Evolutionary conservation across 2,113 vertebrate species (phyloP), one percentile per base, ranked within the genome.

Genomic region (Nicator chloris): DNA sequence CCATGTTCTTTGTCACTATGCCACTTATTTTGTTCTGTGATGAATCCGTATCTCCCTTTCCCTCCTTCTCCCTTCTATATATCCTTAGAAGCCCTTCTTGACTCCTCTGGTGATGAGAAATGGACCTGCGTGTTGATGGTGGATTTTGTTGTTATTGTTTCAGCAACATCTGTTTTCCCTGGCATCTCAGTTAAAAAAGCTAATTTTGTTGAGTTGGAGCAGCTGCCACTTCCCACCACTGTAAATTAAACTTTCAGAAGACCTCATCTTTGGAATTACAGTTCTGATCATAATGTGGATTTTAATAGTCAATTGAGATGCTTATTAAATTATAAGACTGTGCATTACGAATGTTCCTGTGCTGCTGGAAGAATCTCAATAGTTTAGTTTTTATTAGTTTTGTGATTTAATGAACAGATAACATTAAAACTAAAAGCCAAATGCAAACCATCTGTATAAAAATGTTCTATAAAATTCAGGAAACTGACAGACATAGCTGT

Each of bases 251-350:
- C 86, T 95, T 97, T 95, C 91, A 60, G 60, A 95, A 92, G 86
- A 79, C 92, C 91, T 96, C 89, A 92, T 97, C 83, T 96, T 95
- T 91, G 81, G 83, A 96, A 97, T 95, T 95, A 93, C 77, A 85
- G 83, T 95, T 95, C 81, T 92, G 94, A 94, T 96, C 81, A 86
- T 95, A 86, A 92, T 93, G 94, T 75, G 89, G 57, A 84, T 87
- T 97, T 96, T 97, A 95, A 92, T 82, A 95, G 94, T 79, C 94
- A 95, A 21, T 96, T 95, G 91, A 95, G 92, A 86, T 95, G 92
- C 86, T 96, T 95, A 96, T 97, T 95, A 96, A 97, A 96, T 95
- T 96, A 85, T 64, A 95, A 91, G 56, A 53, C 65, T 89, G 11
- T 75, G 84, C 89, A 82, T 93, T 84, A 95, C 21, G 44, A 73